Conservation (phyloP, 1,140 invertebrate species). For the Drosophila athabasca region DNA sequence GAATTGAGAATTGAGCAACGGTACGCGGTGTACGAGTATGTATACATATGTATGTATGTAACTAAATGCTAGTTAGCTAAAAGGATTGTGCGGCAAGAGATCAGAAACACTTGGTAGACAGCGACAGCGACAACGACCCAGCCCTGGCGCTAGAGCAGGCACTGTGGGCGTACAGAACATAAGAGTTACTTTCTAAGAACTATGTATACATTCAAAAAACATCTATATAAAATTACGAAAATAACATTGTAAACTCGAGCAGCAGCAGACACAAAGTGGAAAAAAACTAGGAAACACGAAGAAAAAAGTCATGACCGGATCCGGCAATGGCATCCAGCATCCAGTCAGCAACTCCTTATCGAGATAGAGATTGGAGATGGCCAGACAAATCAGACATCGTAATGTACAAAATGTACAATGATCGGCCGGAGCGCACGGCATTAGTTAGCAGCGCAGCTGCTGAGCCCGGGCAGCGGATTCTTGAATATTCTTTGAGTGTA, state of each 20-base stretch:
- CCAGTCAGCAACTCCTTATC: slow-evolving; percentile 10
- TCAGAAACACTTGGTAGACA: slow-evolving; percentile 31
- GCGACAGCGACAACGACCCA: no score
- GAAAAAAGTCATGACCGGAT: slow-evolving; percentile 9
- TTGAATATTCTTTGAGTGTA: slow-evolving; percentile 72
- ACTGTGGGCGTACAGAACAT: slow-evolving; percentile 46
- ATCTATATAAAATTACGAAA: slow-evolving; percentile 60
- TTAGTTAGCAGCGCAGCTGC: slow-evolving; percentile 12
- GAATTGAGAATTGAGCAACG: slow-evolving; percentile 62
- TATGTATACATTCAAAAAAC: slow-evolving; percentile 64
- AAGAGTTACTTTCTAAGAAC: slow-evolving; percentile 72
- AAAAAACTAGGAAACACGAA: slow-evolving; percentile 21
- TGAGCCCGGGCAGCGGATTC: slow-evolving; percentile 3
- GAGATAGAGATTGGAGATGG: slow-evolving; percentile 16
- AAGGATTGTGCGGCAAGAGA: slow-evolving; percentile 52
- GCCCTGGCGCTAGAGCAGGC: slow-evolving; percentile 13
- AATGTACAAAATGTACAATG: slow-evolving; percentile 50
- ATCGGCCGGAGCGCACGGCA: slow-evolving; percentile 20
- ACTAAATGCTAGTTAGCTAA: slow-evolving; percentile 81
- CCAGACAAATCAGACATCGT: slow-evolving; percentile 65
- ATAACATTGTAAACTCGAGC: slow-evolving; percentile 51
- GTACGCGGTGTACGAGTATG: slow-evolving; percentile 44
- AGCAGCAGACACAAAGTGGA: slow-evolving; percentile 31
- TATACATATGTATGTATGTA: slow-evolving; percentile 75
- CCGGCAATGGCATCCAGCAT: slow-evolving; percentile 26